Evolutionary conservation across 2,797 vertebrate species (phyloP), one percentile per base, ranked within the genome.

Genomic region (Novumbra hubbsi): DNA sequence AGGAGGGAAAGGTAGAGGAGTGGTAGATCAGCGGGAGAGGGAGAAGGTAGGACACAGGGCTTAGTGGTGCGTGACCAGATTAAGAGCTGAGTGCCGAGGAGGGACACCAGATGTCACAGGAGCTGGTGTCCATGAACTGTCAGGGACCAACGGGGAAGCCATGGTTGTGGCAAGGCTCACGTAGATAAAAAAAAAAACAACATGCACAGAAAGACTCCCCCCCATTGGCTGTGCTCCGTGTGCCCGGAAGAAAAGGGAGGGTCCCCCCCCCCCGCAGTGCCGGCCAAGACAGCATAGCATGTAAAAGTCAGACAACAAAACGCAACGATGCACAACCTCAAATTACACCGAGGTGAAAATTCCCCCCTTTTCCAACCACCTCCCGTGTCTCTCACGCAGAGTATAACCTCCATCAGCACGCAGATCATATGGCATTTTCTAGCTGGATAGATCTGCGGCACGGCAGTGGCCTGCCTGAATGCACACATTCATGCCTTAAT

Each of bases 341-440:
- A 77, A 85, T 85, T 79, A 83, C 38, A 7, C 70, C 73, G 68
- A 52, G 49, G n/a, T 41, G 69, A 49, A 76, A 80, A 85, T 80
- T 64, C 81, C 45, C 76, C 64, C 67, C 57, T 63, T 68, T 48
- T 65, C 32, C 71, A 65, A 68, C 52, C 48, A 55, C 62, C 74
- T 60, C 64, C 57, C 50, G 45, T 24, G 30, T 45, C 17, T 24
- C 49, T 28, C 62, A 60, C 70, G 65, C 57, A 71, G 71, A 65
- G 77, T 78, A 78, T 74, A 73, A 78, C 79, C 71, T 71, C 71
- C 78, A 78, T 78, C 76, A 75, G 64, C 75, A 80, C 30, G 27
- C 72, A 80, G 77, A 81, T 81, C 78, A 91, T 88, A 90, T 86
- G 88, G 90, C 91, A 91, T 93, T 93, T 94, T 93, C 92, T 91